These are phyloP conservation scores for Cartodere bifasciata DNA, from an alignment of 2,888 invertebrate genomes.

Conservation along the genomic window DNA sequence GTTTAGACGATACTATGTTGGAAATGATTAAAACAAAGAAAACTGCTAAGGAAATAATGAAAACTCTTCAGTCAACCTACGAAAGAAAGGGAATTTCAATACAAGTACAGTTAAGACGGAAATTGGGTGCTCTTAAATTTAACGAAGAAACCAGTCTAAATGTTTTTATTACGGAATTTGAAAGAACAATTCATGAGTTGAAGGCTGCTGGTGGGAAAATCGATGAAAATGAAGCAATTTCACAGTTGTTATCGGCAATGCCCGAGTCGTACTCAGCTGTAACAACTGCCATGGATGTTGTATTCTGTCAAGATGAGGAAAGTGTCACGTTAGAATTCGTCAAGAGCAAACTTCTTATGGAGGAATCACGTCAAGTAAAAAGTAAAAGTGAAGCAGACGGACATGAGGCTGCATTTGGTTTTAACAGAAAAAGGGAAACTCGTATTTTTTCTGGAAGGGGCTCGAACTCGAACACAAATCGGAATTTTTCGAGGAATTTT, in stretches of 20 bases:
- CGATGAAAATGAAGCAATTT: constrained; percentile 10
- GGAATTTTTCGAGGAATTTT: constrained; percentile 4
- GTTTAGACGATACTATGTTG: constrained; percentile 14
- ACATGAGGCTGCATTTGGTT: constrained; percentile 3
- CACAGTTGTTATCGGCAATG: constrained; percentile 11
- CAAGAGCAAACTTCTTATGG: constrained; percentile 9
- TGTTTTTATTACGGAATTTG: constrained; percentile 12
- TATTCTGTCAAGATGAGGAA: constrained; percentile 6
- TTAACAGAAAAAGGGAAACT: constrained; percentile 4
- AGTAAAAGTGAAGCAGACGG: constrained; percentile 2
- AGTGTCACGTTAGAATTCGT: constrained; percentile 8
- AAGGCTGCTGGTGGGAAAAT: constrained; percentile 10
- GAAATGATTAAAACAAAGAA: constrained; percentile 15
- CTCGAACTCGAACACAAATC: too few species aligned
- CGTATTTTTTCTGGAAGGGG: too few species aligned
- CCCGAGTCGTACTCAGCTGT: constrained; percentile 12
- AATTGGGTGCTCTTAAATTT: constrained; percentile 11
- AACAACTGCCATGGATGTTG: constrained; percentile 12
- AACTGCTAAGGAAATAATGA: constrained; percentile 16
- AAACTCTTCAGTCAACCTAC: constrained; percentile 10
- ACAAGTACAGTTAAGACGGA: constrained; percentile 10
- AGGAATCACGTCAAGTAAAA: constrained; percentile 7
- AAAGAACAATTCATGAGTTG: constrained; percentile 11
- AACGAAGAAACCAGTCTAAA: constrained; percentile 8
- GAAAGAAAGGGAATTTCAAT: constrained; percentile 9